A percentile compares a stretch with the other conserved stretches of the same genome.
phyloP scores from a whole-genome alignment of 1,140 invertebrate genomes.

The Pachypsylla venusta region DNA sequence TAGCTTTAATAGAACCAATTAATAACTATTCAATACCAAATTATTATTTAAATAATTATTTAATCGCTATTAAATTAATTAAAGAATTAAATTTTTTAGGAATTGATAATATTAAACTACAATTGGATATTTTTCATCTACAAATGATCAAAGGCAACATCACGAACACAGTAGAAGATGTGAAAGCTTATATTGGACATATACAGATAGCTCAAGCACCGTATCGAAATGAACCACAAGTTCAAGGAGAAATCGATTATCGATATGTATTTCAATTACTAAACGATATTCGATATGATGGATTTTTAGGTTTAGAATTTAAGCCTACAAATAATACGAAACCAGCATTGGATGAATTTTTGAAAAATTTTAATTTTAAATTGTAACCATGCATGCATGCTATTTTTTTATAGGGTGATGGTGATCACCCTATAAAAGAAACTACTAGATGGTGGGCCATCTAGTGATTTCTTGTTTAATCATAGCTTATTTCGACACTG shows the following conservation, averaged over 20 bases:
- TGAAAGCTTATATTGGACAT: conserved; percentile 47
- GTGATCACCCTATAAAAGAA: too few relatives aligned
- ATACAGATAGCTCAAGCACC: conserved; percentile 83
- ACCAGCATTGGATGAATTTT: conserved; percentile 39
- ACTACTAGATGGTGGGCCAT: too few relatives aligned
- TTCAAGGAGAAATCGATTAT: conserved; percentile 74
- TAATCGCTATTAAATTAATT: conserved; percentile 58
- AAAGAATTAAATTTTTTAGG: conserved; percentile 56
- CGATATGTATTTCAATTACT: conserved; percentile 57
- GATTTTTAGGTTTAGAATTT: conserved; percentile 80
- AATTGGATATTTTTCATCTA: conserved; percentile 75
- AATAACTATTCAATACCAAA: conserved; percentile 65
- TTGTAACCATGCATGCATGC: too few relatives aligned
- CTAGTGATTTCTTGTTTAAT: too few relatives aligned
- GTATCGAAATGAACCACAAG: conserved; percentile 64
- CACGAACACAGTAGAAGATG: conserved; percentile 52
- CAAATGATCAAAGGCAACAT: conserved; percentile 75
- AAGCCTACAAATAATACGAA: conserved; percentile 45
- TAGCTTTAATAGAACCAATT: conserved; percentile 79
- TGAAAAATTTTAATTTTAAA: conserved; percentile 4
- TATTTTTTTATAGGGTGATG: too few relatives aligned
- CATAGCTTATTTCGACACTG: too few relatives aligned
- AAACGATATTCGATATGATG: conserved; percentile 51
- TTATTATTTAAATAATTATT: conserved; percentile 70
- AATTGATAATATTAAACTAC: conserved; percentile 41